Percentiles rank a stretch among this genome's conserved stretches.
Evolutionary conservation across 2,888 invertebrate genomes (phyloP).

Genomic region (Spodoptera littoralis): DNA sequence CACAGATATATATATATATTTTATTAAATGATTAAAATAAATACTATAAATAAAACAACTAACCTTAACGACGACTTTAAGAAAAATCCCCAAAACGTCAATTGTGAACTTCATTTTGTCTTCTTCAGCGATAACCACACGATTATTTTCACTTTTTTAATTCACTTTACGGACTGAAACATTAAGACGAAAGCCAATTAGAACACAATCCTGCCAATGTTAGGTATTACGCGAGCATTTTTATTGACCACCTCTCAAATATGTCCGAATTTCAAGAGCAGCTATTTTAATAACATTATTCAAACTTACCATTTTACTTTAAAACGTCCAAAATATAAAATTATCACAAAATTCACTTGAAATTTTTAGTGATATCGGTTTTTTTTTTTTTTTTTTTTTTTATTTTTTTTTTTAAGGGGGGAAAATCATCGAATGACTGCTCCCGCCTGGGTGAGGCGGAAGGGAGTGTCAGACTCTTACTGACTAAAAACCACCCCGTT

Average conservation of each 20-base stretch:
- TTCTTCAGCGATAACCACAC: conserved; percentile 59
- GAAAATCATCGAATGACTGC: too few species aligned
- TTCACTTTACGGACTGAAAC: conserved; percentile 81
- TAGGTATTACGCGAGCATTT: conserved; percentile 57
- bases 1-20: too few species aligned
- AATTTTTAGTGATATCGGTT: conserved; percentile 67
- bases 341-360: conserved; percentile 49
- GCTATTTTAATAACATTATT: conserved; percentile 28
- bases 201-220: conserved; percentile 43
- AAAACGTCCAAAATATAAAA: conserved; percentile 37
- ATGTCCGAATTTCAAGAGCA: conserved; percentile 42
- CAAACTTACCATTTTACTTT: conserved; percentile 63
- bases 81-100: conserved; percentile 85
- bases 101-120: conserved; percentile 86
- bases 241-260: conserved; percentile 22
- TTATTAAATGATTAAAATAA: neutral
- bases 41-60: conserved; percentile 56
- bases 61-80: conserved; percentile 87
- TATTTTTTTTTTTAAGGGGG: too few species aligned
- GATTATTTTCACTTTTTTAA: conserved; percentile 58
- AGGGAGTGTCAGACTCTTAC: too few species aligned
- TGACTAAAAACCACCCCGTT: too few species aligned
- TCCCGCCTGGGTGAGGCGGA: too few species aligned
- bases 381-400: too few species aligned
- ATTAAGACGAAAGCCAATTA: conserved; percentile 64